Evolutionary conservation across 2,888 invertebrate species (phyloP), one percentile per base, ranked within the genome.

Genomic region (Clepsis dumicolana): DNA sequence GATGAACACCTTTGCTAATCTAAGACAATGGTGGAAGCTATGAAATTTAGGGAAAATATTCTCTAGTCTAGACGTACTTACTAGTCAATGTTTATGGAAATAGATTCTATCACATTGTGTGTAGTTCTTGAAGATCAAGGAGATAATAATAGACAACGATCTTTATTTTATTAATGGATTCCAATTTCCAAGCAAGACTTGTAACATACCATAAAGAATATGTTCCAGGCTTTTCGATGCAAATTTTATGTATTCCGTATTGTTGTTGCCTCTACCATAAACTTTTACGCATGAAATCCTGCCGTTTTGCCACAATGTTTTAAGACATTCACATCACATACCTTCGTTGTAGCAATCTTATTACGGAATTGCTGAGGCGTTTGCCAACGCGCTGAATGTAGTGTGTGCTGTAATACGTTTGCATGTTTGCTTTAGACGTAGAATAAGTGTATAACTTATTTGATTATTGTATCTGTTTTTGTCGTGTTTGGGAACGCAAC

Each of bases 221-320:
- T 10, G 16, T 38, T 41, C n/a, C 32, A 10, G 14, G 16, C 41
- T 4, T 41, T 61, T 50, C 1, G 27, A 48, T 61, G 48, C 32
- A 50, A 48, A 61, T 61, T 61, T 32, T 10, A 61, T 61, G 32
- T 21, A 44, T 61, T 35, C 12, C 24, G 4, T 32, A 52, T 61
- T 24, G 24, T n/a, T 50, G 8, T 1, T 27, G 25, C n/a, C 25
- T n/a, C 25, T n/a, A 18, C 52, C 14, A 27, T 52, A 27, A 52
- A 52, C 4, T 52, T 48, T 21, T 48, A 44, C 48, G 21, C 4
- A 12, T 21, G 48, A 21, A 48, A 48, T 48, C 25, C 25, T 25
- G 24, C 24, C 25, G 10, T 25, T 52, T 52, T 14, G n/a, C 25
- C 25, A 52, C 14, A 24, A 8, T 48, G 25, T 25, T 25, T 52